Percentiles rank a stretch among this genome's conserved stretches.
phyloP scores from a whole-genome alignment of 2,113 vertebrate genomes.

The Paradisaea rubra region DNA sequence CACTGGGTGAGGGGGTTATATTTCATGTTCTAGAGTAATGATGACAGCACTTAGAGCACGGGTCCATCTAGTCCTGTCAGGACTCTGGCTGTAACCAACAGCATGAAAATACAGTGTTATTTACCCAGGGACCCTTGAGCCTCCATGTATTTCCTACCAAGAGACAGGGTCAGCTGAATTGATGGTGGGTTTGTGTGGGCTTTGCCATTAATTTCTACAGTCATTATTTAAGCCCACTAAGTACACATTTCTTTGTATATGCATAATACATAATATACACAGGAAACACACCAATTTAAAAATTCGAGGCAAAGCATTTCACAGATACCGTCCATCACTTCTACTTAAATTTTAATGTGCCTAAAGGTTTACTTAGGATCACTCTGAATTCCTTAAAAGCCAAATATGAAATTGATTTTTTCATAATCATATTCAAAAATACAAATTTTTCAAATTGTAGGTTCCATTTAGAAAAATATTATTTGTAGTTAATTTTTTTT shows the following conservation, averaged over 20 bases:
- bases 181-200: background rate
- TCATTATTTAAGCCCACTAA: background rate
- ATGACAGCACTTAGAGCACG: background rate
- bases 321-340: background rate
- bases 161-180: background rate
- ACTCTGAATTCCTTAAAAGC: background rate
- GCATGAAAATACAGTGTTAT: background rate
- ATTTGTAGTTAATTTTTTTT: background rate
- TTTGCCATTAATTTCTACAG: background rate
- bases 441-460: background rate
- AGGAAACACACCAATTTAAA: background rate
- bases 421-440: background rate
- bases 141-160: background rate
- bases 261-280: background rate
- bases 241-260: background rate
- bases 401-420: background rate
- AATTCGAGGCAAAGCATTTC: background rate
- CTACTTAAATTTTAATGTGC: background rate
- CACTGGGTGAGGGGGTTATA: background rate
- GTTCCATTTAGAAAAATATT: background rate
- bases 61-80: background rate
- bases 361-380: background rate
- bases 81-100: background rate
- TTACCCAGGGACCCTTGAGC: rapidly evolving
- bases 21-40: background rate